Conservation (phyloP, 2,888 invertebrate species). For the Metallyticus violacea region DNA sequence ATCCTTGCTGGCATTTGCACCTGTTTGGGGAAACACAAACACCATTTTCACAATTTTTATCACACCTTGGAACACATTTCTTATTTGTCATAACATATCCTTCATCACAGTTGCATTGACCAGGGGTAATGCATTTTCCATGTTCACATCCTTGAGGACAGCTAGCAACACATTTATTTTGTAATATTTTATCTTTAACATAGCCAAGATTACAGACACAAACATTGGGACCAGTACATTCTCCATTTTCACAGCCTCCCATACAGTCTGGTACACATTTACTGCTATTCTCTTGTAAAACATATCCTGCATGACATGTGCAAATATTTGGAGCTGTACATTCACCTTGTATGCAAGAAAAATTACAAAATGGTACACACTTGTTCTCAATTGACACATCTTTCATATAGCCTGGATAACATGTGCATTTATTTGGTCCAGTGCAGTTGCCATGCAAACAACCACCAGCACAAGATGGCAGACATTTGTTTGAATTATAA, state of each 20-base stretch:
- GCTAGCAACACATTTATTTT: conserved; percentile 28
- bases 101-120: conserved; percentile 4
- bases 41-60: conserved; percentile 8
- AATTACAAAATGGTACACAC: conserved; percentile 35
- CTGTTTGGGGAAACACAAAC: background rate
- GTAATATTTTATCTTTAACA: background rate
- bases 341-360: conserved; percentile 40
- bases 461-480: conserved; percentile 54
- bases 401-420: conserved; percentile 37
- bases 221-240: background rate
- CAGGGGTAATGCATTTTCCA: background rate
- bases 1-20: background rate
- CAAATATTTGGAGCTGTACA: conserved; percentile 38
- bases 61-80: conserved; percentile 15
- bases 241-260: background rate
- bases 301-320: conserved; percentile 45
- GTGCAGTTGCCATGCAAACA: conserved; percentile 51
- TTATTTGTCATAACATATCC: background rate
- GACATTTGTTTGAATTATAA: conserved; percentile 45
- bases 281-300: background rate
- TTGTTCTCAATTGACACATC: background rate
- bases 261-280: background rate
- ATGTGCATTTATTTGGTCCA: conserved; percentile 41
- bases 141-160: conserved; percentile 32
- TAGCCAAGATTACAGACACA: background rate